Evolutionary conservation across 64 coral and sea anemone genomes (phyloP).

Genomic region (Montipora foliosa): DNA sequence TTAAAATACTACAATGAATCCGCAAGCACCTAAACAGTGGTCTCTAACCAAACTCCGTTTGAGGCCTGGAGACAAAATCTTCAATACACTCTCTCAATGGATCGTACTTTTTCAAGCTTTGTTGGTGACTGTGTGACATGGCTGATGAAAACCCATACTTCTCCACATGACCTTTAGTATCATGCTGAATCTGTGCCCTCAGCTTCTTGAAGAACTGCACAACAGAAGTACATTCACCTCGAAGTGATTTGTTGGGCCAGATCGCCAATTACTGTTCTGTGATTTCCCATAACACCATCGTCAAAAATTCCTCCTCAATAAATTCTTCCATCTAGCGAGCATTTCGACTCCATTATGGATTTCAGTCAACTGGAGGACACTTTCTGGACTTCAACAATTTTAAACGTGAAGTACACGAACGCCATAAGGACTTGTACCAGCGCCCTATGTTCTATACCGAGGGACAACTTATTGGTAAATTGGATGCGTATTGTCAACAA

Average conservation of each 20-base stretch:
- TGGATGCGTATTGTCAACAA: background rate
- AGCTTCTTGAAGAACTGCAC: conserved; percentile 19
- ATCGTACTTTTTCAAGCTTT: conserved; percentile 17
- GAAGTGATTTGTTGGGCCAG: background rate
- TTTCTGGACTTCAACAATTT: conserved; percentile 38
- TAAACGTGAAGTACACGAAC: conserved; percentile 17
- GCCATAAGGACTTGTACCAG: conserved; percentile 39
- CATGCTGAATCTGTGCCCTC: conserved; percentile 14
- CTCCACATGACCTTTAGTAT: conserved; percentile 5
- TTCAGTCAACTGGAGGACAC: conserved; percentile 50
- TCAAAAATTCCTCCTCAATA: background rate
- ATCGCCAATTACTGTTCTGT: background rate
- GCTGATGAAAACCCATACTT: background rate
- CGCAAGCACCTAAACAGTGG: conserved; percentile 50
- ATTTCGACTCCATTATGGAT: conserved; percentile 15
- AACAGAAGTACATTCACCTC: conserved; percentile 51
- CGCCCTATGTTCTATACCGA: no score
- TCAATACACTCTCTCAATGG: conserved; percentile 46
- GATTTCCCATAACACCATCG: background rate
- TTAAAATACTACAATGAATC: no score
- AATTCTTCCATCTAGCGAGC: background rate
- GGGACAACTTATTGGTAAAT: no score
- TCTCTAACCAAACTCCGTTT: conserved; percentile 26
- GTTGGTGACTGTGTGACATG: conserved; percentile 13
- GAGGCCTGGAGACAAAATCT: conserved; percentile 58